Evolutionary conservation across 2,888 invertebrate species (phyloP), one percentile per base, ranked within the genome.

Genomic region (Sicus ferrugineus): DNA sequence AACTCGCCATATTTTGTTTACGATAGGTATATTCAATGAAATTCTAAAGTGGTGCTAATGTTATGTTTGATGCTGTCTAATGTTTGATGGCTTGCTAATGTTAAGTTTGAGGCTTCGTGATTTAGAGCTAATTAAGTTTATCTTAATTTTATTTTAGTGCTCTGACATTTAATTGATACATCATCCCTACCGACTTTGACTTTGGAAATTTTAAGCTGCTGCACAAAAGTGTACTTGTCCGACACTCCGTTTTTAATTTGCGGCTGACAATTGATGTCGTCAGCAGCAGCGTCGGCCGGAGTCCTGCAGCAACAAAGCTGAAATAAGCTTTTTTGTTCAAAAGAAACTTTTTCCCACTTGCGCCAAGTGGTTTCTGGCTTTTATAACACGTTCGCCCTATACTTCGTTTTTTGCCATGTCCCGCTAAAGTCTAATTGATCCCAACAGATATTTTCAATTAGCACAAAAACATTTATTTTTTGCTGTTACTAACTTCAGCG

Each of bases 361-460:
- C 62, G 52, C 16, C 58, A 63, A 65, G 70, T 59, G 61, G 67
- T 70, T 68, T 62, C 67, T 70, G 70, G 70, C 72, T 77, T 75
- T 72, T 46, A 30, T 42, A 28, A 31, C 63, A 42, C 31, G 59
- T 54, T 30, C 42, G 67, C 30, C 34, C 21, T 42, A 31, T 16
- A 21, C 23, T 59, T 28, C 9, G 26, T 54, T 54, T 64, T 67
- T 48, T 54, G 50, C 64, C 26, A 30, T 59, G 73, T 74, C 23
- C 58, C 76, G 73, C 70, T 69, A 69, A 70, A 75, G 76, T 78
- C 83, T 83, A 83, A 83, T 83, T 83, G 83, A 83, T 83, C 83
- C 83, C 83, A 79, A 83, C 83, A 83, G 81, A 83, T 83, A 83
- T 83, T 83, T 83, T 83, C 82, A 83, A 83, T 83, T 83, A 83